Percentiles rank a stretch among this genome's conserved stretches.
Conservation (phyloP, 2,113 vertebrate species). For the Nyctibius bracteatus region DNA sequence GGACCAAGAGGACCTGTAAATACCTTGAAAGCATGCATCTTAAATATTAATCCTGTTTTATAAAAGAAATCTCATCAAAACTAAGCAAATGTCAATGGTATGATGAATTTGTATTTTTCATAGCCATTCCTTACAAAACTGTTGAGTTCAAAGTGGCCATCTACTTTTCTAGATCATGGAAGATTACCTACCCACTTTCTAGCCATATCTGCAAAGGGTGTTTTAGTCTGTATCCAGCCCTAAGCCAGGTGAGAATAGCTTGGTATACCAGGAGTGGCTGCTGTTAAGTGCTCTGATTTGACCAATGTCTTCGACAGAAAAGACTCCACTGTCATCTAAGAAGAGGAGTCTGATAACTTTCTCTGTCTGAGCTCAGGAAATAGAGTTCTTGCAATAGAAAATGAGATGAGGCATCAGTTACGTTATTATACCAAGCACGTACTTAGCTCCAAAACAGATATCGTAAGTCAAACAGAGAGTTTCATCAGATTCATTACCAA, state of each 20-base stretch:
- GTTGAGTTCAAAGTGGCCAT: not conserved
- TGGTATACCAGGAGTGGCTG: not conserved
- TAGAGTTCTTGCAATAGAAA: constrained; percentile 3
- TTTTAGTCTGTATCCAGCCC: not conserved
- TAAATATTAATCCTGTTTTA: not conserved
- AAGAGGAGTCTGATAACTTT: not conserved
- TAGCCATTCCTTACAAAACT: not conserved
- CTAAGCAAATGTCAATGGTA: not conserved
- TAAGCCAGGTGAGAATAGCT: not conserved
- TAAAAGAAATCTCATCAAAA: not conserved
- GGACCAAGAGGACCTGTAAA: not conserved
- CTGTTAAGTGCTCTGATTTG: not conserved
- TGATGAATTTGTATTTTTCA: not conserved
- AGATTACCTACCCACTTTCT: not conserved
- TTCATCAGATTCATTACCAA: constrained; percentile 66
- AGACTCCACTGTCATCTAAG: not conserved
- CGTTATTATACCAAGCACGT: constrained; percentile 45
- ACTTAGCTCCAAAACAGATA: constrained; percentile 41
- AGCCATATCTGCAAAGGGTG: not conserved
- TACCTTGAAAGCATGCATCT: not conserved
- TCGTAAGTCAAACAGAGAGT: constrained; percentile 56
- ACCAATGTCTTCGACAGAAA: not conserved
- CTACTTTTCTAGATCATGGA: not conserved
- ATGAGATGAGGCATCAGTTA: constrained; percentile 8
- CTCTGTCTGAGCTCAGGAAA: not conserved